Percentiles rank a stretch among this genome's conserved stretches.
Conservation (phyloP, 2,113 vertebrate genomes). For the Holacanthus passer region DNA sequence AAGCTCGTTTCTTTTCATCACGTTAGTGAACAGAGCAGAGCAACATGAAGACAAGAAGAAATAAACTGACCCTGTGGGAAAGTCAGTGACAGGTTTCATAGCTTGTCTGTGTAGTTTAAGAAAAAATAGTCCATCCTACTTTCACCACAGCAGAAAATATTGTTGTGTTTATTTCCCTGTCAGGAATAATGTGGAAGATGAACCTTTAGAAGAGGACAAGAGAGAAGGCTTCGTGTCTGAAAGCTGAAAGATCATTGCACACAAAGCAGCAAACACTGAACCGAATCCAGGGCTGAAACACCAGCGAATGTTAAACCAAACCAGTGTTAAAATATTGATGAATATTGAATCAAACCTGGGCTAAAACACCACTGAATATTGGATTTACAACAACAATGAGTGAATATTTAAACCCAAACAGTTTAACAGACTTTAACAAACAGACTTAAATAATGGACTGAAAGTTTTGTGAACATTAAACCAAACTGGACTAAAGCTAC, state of each 20-base stretch:
- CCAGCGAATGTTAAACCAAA: not conserved
- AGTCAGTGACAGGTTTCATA: too few relatives aligned
- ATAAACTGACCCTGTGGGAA: not conserved
- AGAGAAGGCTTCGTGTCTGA: not conserved
- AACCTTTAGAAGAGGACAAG: not conserved
- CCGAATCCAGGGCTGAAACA: not conserved
- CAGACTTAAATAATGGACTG: too few relatives aligned
- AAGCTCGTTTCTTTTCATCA: constrained; percentile 15
- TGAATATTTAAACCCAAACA: too few relatives aligned
- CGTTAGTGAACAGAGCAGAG: not conserved
- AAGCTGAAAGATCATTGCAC: not conserved
- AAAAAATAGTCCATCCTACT: not conserved
- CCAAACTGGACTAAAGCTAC: too few relatives aligned
- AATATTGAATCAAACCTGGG: too few relatives aligned
- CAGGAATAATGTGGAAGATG: not conserved
- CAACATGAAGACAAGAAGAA: not conserved
- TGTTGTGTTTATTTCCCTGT: too few relatives aligned
- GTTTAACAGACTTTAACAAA: too few relatives aligned
- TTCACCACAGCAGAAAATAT: not conserved
- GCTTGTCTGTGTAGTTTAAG: too few relatives aligned
- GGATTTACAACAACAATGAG: too few relatives aligned
- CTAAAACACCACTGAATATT: not conserved
- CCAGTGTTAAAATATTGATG: too few relatives aligned
- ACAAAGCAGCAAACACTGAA: not conserved
- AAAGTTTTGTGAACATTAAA: too few relatives aligned